These are phyloP conservation scores for Labroides dimidiatus DNA, from an alignment of 2,797 vertebrate species.

Conservation along the genomic window DNA sequence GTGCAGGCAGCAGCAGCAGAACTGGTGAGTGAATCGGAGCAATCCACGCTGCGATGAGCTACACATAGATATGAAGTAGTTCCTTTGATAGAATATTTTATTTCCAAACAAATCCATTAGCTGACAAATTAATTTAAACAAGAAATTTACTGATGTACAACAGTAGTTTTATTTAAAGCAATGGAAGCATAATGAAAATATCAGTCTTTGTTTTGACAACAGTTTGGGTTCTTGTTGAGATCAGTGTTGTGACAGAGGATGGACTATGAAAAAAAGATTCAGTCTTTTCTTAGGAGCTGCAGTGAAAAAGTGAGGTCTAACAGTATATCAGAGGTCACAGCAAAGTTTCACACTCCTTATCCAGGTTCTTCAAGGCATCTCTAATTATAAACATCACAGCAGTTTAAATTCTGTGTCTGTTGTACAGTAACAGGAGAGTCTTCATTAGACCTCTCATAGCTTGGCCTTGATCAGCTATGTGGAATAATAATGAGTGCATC, in stretches of 20 bases:
- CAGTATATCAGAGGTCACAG: conserved; percentile 29
- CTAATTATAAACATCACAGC: conserved; percentile 29
- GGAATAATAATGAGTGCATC: conserved; percentile 80
- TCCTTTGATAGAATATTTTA: too few relatives aligned
- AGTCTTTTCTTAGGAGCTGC: not conserved
- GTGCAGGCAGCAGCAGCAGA: too few relatives aligned
- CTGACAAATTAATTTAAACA: too few relatives aligned
- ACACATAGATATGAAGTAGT: too few relatives aligned
- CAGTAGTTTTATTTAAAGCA: too few relatives aligned
- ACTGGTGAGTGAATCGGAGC: too few relatives aligned
- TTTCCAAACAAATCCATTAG: too few relatives aligned
- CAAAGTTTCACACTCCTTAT: conserved; percentile 39
- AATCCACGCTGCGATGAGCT: too few relatives aligned
- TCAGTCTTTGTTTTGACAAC: too few relatives aligned
- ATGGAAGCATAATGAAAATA: too few relatives aligned
- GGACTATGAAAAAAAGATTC: conserved; percentile 28
- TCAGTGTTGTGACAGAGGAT: not conserved
- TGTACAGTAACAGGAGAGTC: conserved; percentile 41
- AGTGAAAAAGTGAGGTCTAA: conserved; percentile 33
- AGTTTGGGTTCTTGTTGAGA: too few relatives aligned
- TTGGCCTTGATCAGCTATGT: conserved; percentile 67
- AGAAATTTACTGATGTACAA: too few relatives aligned
- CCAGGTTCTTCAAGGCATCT: conserved; percentile 29
- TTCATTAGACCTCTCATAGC: conserved; percentile 57
- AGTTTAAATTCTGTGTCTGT: conserved; percentile 32